Evolutionary conservation across 2,113 vertebrate genomes (phyloP).

Genomic region (Poecilia latipinna): DNA sequence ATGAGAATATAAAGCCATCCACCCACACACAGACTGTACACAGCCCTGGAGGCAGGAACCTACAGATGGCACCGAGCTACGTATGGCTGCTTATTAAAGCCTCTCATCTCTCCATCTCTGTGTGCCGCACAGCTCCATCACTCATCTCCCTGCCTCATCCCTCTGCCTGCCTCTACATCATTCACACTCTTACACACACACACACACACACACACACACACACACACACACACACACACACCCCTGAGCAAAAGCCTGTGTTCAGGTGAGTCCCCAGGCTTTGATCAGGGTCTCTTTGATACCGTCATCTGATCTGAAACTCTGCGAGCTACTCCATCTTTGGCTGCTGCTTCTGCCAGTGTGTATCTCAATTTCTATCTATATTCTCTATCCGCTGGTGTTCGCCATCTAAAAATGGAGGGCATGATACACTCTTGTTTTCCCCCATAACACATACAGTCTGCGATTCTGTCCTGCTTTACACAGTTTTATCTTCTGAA

Average conservation of each 20-base stretch:
- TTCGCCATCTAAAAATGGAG: slow-evolving; percentile 15
- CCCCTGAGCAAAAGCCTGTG: slow-evolving; percentile 51
- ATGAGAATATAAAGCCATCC: slow-evolving; percentile 77
- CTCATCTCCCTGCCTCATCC: slow-evolving; percentile 63
- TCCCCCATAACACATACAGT: neutral
- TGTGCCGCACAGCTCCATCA: slow-evolving; percentile 73
- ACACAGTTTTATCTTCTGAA: slow-evolving; percentile 8
- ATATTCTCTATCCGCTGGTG: slow-evolving; percentile 13
- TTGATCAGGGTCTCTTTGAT: slow-evolving; percentile 74
- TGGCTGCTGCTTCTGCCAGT: slow-evolving; percentile 33
- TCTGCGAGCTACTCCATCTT: slow-evolving; percentile 49
- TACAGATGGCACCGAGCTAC: slow-evolving; percentile 79
- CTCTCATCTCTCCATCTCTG: slow-evolving; percentile 66
- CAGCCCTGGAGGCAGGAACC: slow-evolving; percentile 75
- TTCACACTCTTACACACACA: slow-evolving; percentile 48
- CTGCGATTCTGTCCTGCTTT: slow-evolving; percentile 7
- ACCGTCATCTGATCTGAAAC: slow-evolving; percentile 57
- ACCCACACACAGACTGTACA: slow-evolving; percentile 76
- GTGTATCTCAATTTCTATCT: slow-evolving; percentile 42
- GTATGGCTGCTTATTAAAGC: slow-evolving; percentile 80
- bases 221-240: neutral
- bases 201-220: neutral
- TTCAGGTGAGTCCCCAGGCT: slow-evolving; percentile 68
- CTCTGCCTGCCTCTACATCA: slow-evolving; percentile 53
- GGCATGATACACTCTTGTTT: slow-evolving; percentile 1